Percentiles rank a stretch among this genome's conserved stretches.
These are phyloP conservation scores for Steatornis caripensis DNA, from an alignment of 2,113 vertebrate genomes.

Conservation along the genomic window DNA sequence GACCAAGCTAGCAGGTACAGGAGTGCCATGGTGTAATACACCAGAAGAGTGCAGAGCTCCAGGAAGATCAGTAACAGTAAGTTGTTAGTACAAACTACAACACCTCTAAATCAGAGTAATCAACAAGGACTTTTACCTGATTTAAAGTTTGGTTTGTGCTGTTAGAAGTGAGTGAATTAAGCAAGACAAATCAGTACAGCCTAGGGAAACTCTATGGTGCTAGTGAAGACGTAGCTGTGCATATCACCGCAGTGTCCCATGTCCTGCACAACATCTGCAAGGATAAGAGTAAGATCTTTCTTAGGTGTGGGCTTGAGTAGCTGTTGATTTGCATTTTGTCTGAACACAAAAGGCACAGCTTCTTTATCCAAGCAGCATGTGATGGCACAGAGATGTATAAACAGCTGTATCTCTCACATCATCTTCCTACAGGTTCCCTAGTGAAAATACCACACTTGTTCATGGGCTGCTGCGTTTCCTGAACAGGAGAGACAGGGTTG, in stretches of 20 bases:
- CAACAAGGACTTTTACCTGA: not conserved
- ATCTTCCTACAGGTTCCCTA: not conserved
- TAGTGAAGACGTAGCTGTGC: not conserved
- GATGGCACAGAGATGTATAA: not conserved
- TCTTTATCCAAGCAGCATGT: not conserved
- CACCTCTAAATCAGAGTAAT: not conserved
- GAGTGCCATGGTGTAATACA: not conserved
- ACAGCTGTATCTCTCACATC: not conserved
- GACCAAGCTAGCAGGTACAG: not conserved
- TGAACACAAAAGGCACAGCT: not conserved
- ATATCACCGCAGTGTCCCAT: not conserved
- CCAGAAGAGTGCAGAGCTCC: not conserved
- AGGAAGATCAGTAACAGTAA: not conserved
- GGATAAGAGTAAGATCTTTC: not conserved
- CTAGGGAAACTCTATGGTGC: not conserved
- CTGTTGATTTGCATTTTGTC: not conserved
- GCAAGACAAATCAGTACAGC: not conserved
- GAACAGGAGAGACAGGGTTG: not conserved
- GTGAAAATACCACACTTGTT: not conserved
- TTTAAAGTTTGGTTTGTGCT: not conserved
- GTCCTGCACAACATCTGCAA: not conserved
- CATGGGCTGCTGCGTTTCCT: not conserved
- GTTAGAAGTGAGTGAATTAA: not conserved
- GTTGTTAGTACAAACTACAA: not conserved
- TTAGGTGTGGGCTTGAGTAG: not conserved